Evolutionary conservation across 2,888 invertebrate species (phyloP), one percentile per base, ranked within the genome.

Genomic region (Acanthosoma haemorrhoidale): DNA sequence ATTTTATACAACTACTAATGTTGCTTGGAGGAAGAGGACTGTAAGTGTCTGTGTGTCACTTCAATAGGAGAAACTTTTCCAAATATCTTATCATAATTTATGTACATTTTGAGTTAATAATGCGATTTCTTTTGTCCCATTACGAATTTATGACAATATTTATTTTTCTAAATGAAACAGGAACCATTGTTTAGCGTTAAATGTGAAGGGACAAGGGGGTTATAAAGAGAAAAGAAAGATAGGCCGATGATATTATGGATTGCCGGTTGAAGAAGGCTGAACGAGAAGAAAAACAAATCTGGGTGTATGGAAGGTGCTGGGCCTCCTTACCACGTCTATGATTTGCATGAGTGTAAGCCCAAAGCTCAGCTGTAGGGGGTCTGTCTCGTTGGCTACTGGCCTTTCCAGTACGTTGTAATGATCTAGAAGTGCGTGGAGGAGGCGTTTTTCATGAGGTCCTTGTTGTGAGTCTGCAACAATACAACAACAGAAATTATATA

Each of bases 341-440:
- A 95, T 95, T 87, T 95, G 95, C 92, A 94, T 94, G 83, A 95
- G 88, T 81, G 94, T 95, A 84, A 95, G 89, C 83, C 94, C 94
- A 85, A 95, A 94, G 85, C 92, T 94, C 83, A 95, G 89, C 85
- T 91, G 90, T 81, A 95, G 87, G 80, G 94, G 92, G 84, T 95
- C 94, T 83, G 94, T 94, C 87, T 95, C 94, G 86, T 95, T 95
- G 83, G 92, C 90, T 81, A 94, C 94, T 79, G 94, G 94, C 81
- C 95, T 87, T 85, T 94, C 95, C 84, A 94, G 86, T 80, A 91
- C 91, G 86, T 95, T 94, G 88, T 95, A 95, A 81, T 90, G 86
- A 84, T 92, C 92, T 83, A 94, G 87, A 80, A 94, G 88, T 84
- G 91, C 89, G 84, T 91, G 91, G 81, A 94, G 87, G 82, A 94